Conservation (phyloP, 1,140 invertebrate genomes). For the Nasonia longicornis region DNA sequence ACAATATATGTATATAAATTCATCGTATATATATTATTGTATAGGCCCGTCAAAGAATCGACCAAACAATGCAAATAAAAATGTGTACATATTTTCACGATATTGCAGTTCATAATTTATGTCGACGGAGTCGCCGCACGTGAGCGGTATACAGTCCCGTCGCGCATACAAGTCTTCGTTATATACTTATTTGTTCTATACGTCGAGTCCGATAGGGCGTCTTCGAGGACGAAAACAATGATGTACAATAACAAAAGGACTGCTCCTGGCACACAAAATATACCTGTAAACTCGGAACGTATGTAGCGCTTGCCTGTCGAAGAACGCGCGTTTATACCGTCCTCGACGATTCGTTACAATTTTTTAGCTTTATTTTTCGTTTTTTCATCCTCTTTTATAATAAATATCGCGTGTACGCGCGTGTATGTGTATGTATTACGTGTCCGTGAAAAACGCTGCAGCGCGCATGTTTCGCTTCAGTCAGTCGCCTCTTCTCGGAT, state of each 20-base stretch:
- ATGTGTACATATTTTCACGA: conserved; percentile 18
- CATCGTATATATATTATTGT: background rate
- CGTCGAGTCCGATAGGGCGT: background rate
- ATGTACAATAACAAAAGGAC: conserved; percentile 20
- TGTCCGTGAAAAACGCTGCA: background rate
- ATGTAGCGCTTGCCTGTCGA: conserved; percentile 56
- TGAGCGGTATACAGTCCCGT: background rate
- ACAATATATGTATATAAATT: background rate
- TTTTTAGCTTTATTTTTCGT: conserved; percentile 28
- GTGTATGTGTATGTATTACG: too few species aligned
- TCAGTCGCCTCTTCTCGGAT: conserved; percentile 35
- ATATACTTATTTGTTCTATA: conserved; percentile 14
- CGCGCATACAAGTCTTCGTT: background rate
- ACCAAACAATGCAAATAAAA: conserved; percentile 5
- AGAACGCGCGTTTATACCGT: background rate
- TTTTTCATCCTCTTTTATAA: conserved; percentile 19
- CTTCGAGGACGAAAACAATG: background rate
- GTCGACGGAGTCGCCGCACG: background rate
- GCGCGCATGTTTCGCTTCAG: background rate
- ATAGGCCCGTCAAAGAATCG: conserved; percentile 1
- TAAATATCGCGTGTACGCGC: conserved; percentile 27
- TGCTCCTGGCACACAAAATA: conserved; percentile 63
- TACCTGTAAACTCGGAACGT: conserved; percentile 63
- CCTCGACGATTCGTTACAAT: conserved; percentile 46
- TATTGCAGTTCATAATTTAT: conserved; percentile 9